A percentile compares a stretch with the other conserved stretches of the same genome.
These are phyloP conservation scores for Hyles vespertilio DNA, from an alignment of 1,140 invertebrate genomes.

Conservation along the genomic window DNA sequence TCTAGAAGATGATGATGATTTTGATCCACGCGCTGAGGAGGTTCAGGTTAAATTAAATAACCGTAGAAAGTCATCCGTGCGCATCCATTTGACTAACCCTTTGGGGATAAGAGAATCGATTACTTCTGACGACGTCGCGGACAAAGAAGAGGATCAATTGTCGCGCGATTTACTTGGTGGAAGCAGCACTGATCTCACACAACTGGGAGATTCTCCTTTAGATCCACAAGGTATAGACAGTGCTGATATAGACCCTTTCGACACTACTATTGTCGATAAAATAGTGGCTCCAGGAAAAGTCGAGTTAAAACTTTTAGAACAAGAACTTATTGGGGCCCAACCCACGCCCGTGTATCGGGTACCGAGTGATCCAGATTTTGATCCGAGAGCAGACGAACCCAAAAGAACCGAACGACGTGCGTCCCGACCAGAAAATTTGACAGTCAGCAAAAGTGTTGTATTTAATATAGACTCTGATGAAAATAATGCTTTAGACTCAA, in stretches of 20 bases:
- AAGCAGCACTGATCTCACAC: constrained; percentile 86
- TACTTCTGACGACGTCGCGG: constrained; percentile 66
- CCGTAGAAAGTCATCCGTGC: constrained; percentile 74
- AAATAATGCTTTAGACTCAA: constrained; percentile 43
- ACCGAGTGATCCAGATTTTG: constrained; percentile 83
- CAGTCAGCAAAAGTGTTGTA: constrained; percentile 81
- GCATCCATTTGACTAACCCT: constrained; percentile 76
- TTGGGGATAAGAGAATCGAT: constrained; percentile 72
- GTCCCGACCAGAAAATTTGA: constrained; percentile 78
- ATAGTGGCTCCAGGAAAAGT: constrained; percentile 83
- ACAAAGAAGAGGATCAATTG: constrained; percentile 41
- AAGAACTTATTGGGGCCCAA: constrained; percentile 80
- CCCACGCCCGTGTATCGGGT: constrained; percentile 66
- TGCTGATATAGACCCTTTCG: constrained; percentile 88
- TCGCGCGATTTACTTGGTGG: constrained; percentile 82
- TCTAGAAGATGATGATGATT: constrained; percentile 80
- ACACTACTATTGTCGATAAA: constrained; percentile 85
- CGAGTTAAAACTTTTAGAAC: constrained; percentile 87
- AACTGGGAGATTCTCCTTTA: constrained; percentile 82
- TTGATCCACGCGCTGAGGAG: constrained; percentile 82
- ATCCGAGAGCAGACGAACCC: constrained; percentile 80
- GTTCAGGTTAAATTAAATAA: constrained; percentile 63
- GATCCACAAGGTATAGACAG: constrained; percentile 77
- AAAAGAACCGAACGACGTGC: constrained; percentile 63
- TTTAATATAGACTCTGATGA: constrained; percentile 77